Evolutionary conservation across 2,797 vertebrate genomes (phyloP).

Genomic region (Aselliscus stoliczkanus): DNA sequence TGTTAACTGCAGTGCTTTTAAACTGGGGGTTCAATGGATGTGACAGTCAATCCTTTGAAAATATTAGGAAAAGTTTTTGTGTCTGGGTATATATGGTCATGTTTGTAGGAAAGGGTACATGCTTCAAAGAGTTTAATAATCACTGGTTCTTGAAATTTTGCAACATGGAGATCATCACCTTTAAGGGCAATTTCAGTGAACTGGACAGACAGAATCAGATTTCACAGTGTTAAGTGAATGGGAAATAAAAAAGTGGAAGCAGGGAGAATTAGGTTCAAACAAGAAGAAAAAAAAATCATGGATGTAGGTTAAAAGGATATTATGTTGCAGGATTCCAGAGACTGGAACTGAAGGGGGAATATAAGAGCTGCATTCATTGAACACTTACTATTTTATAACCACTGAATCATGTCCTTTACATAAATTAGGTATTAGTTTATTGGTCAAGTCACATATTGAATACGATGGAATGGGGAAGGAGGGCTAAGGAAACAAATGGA

Average conservation of each 20-base stretch:
- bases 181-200: background rate
- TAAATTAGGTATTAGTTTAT: background rate
- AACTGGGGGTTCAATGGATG: background rate
- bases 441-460: background rate
- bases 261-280: background rate
- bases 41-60: background rate
- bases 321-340: background rate
- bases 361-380: background rate
- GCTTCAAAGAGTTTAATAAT: background rate
- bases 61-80: background rate
- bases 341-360: background rate
- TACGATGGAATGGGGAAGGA: background rate
- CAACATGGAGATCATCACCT: background rate
- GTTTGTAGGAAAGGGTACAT: background rate
- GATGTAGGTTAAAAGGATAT: background rate
- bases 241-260: background rate
- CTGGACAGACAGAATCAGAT: background rate
- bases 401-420: background rate
- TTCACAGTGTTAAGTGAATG: background rate
- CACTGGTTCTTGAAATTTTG: background rate
- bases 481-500: background rate
- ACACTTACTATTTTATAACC: background rate
- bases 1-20: background rate
- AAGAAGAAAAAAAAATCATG: background rate
- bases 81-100: background rate